Base-by-base conservation (phyloP, 2,113 vertebrate genomes). In the Mixornis gularis region DNA sequence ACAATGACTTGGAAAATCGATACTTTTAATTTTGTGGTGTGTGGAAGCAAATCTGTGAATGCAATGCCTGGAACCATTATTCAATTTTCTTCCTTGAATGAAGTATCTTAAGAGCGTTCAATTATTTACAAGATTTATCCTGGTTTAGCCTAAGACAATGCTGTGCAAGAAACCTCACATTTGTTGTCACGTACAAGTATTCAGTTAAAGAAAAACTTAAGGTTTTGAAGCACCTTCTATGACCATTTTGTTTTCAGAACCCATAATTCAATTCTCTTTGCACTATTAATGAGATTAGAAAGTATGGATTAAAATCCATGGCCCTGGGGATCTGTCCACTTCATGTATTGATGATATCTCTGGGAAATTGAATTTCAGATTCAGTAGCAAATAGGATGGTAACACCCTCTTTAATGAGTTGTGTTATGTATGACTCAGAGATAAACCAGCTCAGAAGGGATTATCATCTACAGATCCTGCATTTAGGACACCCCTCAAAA, bases 21-120 rank as follows among this genome's bases (percentile, higher is more conserved):
- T 95, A 93, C 46, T 95, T 96, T 96, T 92, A 80, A 95, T 94
- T 97, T 96, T 25, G 26, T 87, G 80, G 24, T 87, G 84, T 7
- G 3, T 85, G 36, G 89, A 95, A 96, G 7, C 14, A 91, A 94
- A 83, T 44, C 15, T 59, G 36, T 83, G 87, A 79, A 87, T 4
- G 1, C 34, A 29, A 8, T 77, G 34, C 81, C 81, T 95, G 58
- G 40, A 64, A 46, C 5, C 56, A 38, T 74, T 95, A 62, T 79
- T 94, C 84, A 79, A 36, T 65, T 95, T 90, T 29, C 7, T 82
- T 85, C 34, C 49, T 69, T 85, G 65, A 89, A 95, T 19, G 34
- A 49, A 22, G 13, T 30, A 26, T 25, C 51, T 72, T 79, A 87
- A 72, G 32, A 76, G 51, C 10, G 34, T 59, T 89, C 43, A 92